Percentiles rank a stretch among this genome's conserved stretches.
These are phyloP conservation scores for Aphelenchoides fujianensis DNA, from an alignment of 1,140 invertebrate genomes.

Conservation along the genomic window DNA sequence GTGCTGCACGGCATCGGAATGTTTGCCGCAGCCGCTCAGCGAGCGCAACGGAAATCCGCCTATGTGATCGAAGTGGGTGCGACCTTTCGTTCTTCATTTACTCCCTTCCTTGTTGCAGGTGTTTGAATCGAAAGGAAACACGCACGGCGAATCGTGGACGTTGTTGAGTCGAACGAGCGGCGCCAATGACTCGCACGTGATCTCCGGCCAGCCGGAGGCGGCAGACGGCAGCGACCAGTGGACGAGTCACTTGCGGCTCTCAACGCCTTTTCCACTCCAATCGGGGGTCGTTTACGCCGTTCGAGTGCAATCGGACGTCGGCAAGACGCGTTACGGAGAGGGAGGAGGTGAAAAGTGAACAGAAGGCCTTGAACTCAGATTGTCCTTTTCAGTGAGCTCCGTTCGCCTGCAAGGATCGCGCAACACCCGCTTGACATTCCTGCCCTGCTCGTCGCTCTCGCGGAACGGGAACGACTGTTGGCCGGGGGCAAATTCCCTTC, in stretches of 20 bases:
- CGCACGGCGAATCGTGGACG: constrained; percentile 27
- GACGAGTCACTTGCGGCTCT: neutral
- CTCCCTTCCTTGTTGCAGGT: constrained; percentile 15
- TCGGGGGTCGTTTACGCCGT: constrained; percentile 47
- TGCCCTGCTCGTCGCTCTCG: constrained; percentile 46
- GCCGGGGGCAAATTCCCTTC: constrained; percentile 87
- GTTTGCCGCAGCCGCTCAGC: constrained; percentile 68
- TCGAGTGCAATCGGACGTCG: constrained; percentile 36
- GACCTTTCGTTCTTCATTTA: constrained; percentile 21
- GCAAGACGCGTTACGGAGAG: constrained; percentile 57
- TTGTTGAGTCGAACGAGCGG: constrained; percentile 28
- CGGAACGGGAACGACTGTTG: constrained; percentile 73
- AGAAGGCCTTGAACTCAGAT: too few relatives aligned
- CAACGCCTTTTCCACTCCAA: constrained; percentile 35
- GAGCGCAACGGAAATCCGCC: neutral
- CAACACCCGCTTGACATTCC: constrained; percentile 44
- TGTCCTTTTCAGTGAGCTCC: too few relatives aligned
- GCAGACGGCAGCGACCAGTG: too few relatives aligned
- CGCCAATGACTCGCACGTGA: too few relatives aligned
- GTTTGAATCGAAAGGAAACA: constrained; percentile 19
- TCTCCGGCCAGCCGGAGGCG: too few relatives aligned
- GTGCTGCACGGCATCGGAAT: constrained; percentile 81
- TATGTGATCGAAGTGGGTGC: constrained; percentile 29
- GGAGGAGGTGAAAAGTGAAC: constrained; percentile 26
- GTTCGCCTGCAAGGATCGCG: constrained; percentile 32